Evolutionary conservation across 2,113 vertebrate species (phyloP).

Genomic region (Onychostoma macrolepis): DNA sequence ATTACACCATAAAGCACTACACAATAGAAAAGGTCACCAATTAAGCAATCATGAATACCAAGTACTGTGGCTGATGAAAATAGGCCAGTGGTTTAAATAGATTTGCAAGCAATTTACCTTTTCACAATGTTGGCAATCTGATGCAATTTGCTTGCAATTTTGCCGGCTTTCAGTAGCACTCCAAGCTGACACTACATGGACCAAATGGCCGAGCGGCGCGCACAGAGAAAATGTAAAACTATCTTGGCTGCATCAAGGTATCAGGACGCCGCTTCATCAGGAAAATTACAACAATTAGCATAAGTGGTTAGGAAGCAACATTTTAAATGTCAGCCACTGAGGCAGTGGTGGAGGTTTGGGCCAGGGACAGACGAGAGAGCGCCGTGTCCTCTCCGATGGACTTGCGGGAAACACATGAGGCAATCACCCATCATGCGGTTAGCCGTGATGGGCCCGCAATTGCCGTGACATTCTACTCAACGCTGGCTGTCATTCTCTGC

Average conservation of each 20-base stretch:
- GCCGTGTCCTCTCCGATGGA: slow-evolving; percentile 88
- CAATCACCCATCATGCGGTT: slow-evolving; percentile 97
- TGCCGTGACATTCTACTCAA: slow-evolving; percentile 99
- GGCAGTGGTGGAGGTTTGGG: slow-evolving; percentile 94
- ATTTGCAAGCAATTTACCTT: slow-evolving; percentile 99
- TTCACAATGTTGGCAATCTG: slow-evolving; percentile 99
- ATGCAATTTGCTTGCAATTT: slow-evolving; percentile 99
- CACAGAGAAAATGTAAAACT: slow-evolving; percentile 99
- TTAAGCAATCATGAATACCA: slow-evolving; percentile 99
- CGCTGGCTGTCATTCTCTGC: slow-evolving; percentile 92
- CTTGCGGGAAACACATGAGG: slow-evolving; percentile 92
- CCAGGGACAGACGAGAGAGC: slow-evolving; percentile 95
- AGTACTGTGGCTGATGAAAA: slow-evolving; percentile 99
- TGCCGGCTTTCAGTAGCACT: slow-evolving; percentile 99
- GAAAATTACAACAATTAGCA: slow-evolving; percentile 99
- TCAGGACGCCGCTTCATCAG: slow-evolving; percentile 99
- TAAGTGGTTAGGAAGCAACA: slow-evolving; percentile 99
- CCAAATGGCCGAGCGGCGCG: slow-evolving; percentile 91
- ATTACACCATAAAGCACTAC: slow-evolving; percentile 99
- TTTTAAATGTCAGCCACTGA: slow-evolving; percentile 99
- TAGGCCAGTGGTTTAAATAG: slow-evolving; percentile 99
- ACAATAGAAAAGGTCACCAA: slow-evolving; percentile 99
- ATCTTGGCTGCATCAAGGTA: slow-evolving; percentile 99
- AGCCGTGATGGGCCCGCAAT: slow-evolving; percentile 98
- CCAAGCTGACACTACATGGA: slow-evolving; percentile 98